These are phyloP conservation scores for Ochlodes sylvanus DNA, from an alignment of 2,888 invertebrate species.

Conservation along the genomic window DNA sequence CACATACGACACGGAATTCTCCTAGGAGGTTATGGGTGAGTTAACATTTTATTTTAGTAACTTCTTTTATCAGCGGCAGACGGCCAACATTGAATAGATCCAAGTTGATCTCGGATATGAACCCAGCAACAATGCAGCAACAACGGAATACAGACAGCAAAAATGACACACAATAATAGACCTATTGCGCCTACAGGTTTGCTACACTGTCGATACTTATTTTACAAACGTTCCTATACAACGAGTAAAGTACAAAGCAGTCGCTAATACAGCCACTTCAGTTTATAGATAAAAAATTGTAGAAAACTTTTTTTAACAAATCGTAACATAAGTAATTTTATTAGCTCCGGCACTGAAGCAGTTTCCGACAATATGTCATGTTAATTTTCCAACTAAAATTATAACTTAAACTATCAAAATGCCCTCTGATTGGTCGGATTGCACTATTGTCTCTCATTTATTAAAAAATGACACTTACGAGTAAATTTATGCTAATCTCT, in stretches of 20 bases:
- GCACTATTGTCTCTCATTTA: slow-evolving; percentile 25
- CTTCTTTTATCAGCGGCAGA: too few species aligned
- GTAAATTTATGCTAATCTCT: slow-evolving; percentile 27
- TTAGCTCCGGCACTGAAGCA: background rate
- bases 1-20: too few species aligned
- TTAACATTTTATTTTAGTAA: too few species aligned
- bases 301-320: background rate
- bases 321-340: slow-evolving; percentile 2
- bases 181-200: background rate
- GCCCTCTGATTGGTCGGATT: slow-evolving; percentile 28
- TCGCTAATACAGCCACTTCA: background rate
- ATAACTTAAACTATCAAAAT: slow-evolving; percentile 30
- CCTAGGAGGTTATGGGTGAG: too few species aligned
- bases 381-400: slow-evolving; percentile 18
- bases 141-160: too few species aligned
- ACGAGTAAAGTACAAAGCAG: background rate
- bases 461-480: slow-evolving; percentile 20
- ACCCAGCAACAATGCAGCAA: too few species aligned
- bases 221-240: too few species aligned
- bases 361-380: slow-evolving; percentile 20
- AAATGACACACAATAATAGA: too few species aligned
- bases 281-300: background rate
- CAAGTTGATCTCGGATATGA: too few species aligned
- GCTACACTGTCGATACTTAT: background rate
- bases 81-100: too few species aligned